Conservation (phyloP, 2,797 vertebrate species). For the Rhynchonycteris naso region DNA sequence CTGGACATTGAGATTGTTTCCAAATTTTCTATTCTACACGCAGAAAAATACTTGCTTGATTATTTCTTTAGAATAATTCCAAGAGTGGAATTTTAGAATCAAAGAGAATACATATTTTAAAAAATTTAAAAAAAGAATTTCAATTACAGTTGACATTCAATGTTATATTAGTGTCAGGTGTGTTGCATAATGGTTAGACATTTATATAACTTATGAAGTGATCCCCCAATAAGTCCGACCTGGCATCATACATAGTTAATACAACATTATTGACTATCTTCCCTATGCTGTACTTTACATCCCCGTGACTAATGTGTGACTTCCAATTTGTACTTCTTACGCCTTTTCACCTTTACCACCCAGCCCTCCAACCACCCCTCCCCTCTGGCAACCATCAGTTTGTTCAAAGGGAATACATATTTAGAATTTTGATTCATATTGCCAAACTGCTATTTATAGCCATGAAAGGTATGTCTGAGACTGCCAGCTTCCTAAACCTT, state of each 20-base stretch:
- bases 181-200: background rate
- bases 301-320: background rate
- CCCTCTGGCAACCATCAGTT: background rate
- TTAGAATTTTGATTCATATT: background rate
- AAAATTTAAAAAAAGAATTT: background rate
- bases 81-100: background rate
- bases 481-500: background rate
- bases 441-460: background rate
- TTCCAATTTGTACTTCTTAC: background rate
- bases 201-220: background rate
- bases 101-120: slow-evolving; percentile 1
- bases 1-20: background rate
- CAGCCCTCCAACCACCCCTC: background rate
- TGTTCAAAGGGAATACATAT: background rate
- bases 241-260: background rate
- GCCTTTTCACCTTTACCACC: background rate
- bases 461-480: background rate
- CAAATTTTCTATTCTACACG: slow-evolving; percentile 1
- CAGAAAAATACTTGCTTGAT: background rate
- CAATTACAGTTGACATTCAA: background rate
- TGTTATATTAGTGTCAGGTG: background rate
- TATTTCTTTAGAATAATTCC: slow-evolving; percentile 45
- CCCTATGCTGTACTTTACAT: background rate
- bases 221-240: background rate
- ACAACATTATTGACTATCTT: background rate